Base-by-base conservation (phyloP, 1,140 invertebrate genomes). In the Trachelipus rathkii region DNA sequence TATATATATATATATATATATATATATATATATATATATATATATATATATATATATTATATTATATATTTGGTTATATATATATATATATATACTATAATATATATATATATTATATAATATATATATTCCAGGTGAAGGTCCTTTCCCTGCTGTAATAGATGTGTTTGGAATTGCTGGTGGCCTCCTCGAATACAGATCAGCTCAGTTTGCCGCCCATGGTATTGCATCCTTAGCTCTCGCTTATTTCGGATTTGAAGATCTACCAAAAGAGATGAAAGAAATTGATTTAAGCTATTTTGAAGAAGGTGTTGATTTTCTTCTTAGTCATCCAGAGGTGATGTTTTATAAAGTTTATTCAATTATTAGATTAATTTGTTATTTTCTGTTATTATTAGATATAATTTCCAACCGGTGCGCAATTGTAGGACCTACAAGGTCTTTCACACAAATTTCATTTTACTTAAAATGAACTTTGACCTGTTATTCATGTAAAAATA, bases 221-320 rank as follows among this genome's bases (percentile, higher is more conserved):
- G 79, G 79, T 10, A 71, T 80, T 72, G 79, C 79, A 15, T 72
- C 77, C 0, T 67, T 80, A 45, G 50, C 79, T 10, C 71, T 80
- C 4, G 79, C 79, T 43, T 80, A 71, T 44, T 80, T 80, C 73
- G 67, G 21, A 7, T 80, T 76, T 76, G 79, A 80, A 19, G 79
- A 80, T 50, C 69, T 80, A 50, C 33, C 45, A 4, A 76, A 76
- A 4, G 71, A 78, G 50, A 24, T 71, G 7, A 24, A 75, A 0
- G 67, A 76, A 33, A 33, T 78, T 33, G 43, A 80, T 70, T 78
- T 78, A 23, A 45, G 76, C 4, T 80, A 80, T 46, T 73, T 73
- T 44, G 46, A 73, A n/a, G 72, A 73, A 43, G 72, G 33, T 19
- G 72, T 73, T 46, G 72, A 73, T 33, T 73, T 60, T 33, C 44